Percentiles rank a stretch among this genome's conserved stretches.
These are phyloP conservation scores for Macrophya alboannulata DNA, from an alignment of 2,888 invertebrate species.

Conservation along the genomic window DNA sequence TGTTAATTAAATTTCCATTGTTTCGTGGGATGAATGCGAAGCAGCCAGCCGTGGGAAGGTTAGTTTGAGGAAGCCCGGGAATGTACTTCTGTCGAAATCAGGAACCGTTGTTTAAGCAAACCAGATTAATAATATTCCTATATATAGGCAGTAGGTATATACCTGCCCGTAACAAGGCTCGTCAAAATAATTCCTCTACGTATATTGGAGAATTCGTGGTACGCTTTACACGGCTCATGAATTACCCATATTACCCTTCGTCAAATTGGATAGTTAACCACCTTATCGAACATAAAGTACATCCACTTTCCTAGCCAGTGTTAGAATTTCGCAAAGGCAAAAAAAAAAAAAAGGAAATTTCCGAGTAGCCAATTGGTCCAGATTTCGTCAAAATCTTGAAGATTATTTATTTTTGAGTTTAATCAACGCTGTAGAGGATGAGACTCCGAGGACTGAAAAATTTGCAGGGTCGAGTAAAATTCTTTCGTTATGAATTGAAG, in stretches of 20 bases:
- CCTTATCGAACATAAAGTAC: background rate
- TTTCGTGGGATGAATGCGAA: slow-evolving; percentile 52
- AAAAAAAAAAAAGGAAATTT: background rate
- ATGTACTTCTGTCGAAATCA: slow-evolving; percentile 41
- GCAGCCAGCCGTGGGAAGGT: slow-evolving; percentile 43
- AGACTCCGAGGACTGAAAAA: background rate
- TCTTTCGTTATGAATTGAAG: background rate
- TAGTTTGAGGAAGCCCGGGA: slow-evolving; percentile 46
- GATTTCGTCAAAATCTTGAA: background rate
- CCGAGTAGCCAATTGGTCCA: background rate
- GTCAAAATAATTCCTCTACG: slow-evolving; percentile 8
- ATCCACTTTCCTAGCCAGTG: background rate
- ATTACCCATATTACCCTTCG: slow-evolving; percentile 3
- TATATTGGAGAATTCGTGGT: background rate
- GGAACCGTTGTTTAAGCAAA: slow-evolving; percentile 15
- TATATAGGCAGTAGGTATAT: background rate
- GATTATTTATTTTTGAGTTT: background rate
- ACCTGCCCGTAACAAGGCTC: background rate
- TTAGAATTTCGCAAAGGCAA: background rate
- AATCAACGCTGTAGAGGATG: background rate
- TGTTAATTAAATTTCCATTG: slow-evolving; percentile 65
- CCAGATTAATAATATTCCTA: background rate
- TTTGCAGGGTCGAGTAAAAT: background rate
- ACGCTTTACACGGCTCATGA: background rate
- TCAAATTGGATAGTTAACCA: background rate